Conservation (phyloP, 2,888 invertebrate species). For the Calameuta pallipes region DNA sequence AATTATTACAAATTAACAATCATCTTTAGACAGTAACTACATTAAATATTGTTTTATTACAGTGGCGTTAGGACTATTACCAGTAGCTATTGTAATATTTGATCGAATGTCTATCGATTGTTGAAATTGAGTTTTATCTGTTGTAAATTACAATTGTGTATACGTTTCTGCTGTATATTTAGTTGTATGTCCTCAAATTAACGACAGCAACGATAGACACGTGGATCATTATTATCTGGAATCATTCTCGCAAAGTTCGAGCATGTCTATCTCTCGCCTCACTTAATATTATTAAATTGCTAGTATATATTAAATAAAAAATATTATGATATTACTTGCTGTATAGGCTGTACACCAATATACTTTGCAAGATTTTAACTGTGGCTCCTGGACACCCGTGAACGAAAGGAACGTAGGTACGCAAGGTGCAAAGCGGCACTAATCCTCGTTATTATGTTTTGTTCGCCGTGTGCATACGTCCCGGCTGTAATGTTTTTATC, state of each 20-base stretch:
- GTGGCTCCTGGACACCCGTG: background rate
- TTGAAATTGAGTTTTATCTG: background rate
- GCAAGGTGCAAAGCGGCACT: background rate
- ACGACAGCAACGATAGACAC: background rate
- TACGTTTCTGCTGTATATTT: background rate
- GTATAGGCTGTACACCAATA: background rate
- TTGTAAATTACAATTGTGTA: background rate
- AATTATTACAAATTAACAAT: slow-evolving; percentile 59
- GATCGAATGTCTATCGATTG: background rate
- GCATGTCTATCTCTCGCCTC: background rate
- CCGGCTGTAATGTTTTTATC: background rate
- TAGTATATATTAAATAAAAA: background rate
- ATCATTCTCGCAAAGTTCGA: background rate
- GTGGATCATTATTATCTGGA: background rate
- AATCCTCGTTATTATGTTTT: background rate
- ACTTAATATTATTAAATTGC: background rate
- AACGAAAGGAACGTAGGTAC: background rate
- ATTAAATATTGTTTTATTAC: slow-evolving; percentile 41
- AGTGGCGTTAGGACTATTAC: slow-evolving; percentile 36
- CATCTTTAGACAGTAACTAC: slow-evolving; percentile 51
- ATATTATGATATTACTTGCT: background rate
- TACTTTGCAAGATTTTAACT: background rate
- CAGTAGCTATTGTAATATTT: background rate
- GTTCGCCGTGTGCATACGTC: background rate
- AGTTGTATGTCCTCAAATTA: background rate